These are phyloP conservation scores for Cnemophilus loriae DNA, from an alignment of 2,113 vertebrate genomes.

Conservation along the genomic window DNA sequence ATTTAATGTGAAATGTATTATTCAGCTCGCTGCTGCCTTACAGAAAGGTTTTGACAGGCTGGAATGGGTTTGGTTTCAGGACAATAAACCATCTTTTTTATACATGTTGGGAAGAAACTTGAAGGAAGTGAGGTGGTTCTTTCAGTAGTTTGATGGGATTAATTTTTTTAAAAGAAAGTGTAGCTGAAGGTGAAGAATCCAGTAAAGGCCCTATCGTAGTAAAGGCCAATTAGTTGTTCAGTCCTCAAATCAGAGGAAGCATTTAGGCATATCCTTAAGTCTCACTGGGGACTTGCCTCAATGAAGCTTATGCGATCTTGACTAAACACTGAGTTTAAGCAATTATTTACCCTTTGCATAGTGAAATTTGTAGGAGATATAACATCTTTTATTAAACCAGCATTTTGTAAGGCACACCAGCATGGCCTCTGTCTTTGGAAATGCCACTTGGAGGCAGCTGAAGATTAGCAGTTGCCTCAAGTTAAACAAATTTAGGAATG, in stretches of 20 bases:
- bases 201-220: neutral
- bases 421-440: neutral
- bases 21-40: constrained; percentile 40
- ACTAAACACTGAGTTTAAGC: neutral
- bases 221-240: neutral
- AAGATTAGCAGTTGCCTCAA: neutral
- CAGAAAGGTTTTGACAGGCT: constrained; percentile 61
- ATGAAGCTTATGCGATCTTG: neutral
- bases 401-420: neutral
- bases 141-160: constrained; percentile 31
- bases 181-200: neutral
- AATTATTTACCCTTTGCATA: constrained; percentile 16
- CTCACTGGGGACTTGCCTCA: neutral
- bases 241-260: neutral
- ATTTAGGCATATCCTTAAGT: neutral
- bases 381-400: neutral
- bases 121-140: constrained; percentile 13
- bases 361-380: neutral
- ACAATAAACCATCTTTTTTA: constrained; percentile 34
- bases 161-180: constrained; percentile 16
- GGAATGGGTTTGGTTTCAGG: constrained; percentile 28
- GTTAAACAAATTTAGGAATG: neutral
- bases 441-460: neutral
- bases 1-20: constrained; percentile 66
- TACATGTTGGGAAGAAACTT: constrained; percentile 34